Conservation (phyloP, 2,888 invertebrate genomes). For the Clanis bilineata region DNA sequence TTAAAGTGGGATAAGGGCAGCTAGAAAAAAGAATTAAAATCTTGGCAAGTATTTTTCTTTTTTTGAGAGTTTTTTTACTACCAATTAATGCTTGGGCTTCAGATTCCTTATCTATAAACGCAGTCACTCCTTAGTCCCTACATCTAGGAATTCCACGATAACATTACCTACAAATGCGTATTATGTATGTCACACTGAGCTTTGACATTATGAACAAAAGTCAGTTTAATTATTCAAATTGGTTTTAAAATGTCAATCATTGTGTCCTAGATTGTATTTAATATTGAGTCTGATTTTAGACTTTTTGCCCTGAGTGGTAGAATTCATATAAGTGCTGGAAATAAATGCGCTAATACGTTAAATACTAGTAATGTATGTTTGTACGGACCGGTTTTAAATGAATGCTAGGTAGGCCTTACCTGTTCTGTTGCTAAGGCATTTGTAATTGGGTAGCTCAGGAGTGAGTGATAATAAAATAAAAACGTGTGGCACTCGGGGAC, state of each 20-base stretch:
- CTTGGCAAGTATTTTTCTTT: too few species aligned
- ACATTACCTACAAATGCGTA: not conserved
- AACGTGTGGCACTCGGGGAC: too few species aligned
- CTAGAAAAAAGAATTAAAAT: too few species aligned
- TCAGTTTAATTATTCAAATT: conserved; percentile 36
- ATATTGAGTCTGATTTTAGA: conserved; percentile 27
- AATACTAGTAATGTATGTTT: not conserved
- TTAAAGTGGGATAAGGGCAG: too few species aligned
- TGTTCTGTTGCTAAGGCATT: not conserved
- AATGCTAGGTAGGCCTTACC: not conserved
- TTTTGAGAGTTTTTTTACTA: too few species aligned
- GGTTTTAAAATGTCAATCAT: conserved; percentile 51
- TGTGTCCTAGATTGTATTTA: conserved; percentile 4
- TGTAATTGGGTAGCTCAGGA: too few species aligned
- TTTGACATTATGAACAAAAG: conserved; percentile 40
- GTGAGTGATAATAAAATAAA: too few species aligned
- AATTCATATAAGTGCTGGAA: conserved; percentile 32
- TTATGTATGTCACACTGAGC: not conserved
- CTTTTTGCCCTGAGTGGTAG: conserved; percentile 39
- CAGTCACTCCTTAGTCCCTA: not conserved
- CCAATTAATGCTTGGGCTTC: too few species aligned
- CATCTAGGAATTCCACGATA: not conserved
- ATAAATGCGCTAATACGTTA: conserved; percentile 22
- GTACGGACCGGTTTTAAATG: not conserved
- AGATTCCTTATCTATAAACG: too few species aligned